A percentile compares a stretch with the other conserved stretches of the same genome.
These are phyloP conservation scores for Cryptus viduatorius DNA, from an alignment of 2,888 invertebrate species.

Conservation along the genomic window DNA sequence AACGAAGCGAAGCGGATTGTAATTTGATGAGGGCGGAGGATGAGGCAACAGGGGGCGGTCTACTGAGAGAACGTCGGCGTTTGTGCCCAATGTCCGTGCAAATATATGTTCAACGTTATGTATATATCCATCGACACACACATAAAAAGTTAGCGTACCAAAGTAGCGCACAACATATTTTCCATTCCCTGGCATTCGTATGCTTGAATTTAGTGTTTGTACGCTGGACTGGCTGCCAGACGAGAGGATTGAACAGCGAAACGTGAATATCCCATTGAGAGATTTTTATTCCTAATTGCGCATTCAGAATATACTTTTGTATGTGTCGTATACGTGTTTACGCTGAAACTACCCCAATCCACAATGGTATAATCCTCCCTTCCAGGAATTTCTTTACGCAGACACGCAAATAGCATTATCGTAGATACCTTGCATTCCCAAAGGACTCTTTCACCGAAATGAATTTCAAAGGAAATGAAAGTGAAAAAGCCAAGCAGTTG, in stretches of 20 bases:
- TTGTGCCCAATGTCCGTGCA: constrained; percentile 9
- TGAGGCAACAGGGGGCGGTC: constrained; percentile 14
- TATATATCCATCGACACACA: background rate
- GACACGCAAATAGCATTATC: background rate
- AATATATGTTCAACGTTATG: constrained; percentile 24
- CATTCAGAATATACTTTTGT: constrained; percentile 67
- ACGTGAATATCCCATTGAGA: constrained; percentile 65
- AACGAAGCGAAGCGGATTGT: constrained; percentile 59
- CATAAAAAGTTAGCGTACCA: background rate
- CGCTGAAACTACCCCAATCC: constrained; percentile 21
- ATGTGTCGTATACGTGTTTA: background rate
- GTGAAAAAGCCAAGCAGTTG: background rate
- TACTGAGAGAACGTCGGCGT: constrained; percentile 38
- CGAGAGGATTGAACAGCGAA: constrained; percentile 26
- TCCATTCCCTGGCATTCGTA: constrained; percentile 33
- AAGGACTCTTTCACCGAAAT: background rate
- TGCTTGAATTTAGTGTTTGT: constrained; percentile 20
- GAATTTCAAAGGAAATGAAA: background rate
- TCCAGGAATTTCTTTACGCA: background rate
- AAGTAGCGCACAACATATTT: constrained; percentile 36
- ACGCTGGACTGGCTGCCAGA: background rate
- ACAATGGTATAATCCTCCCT: constrained; percentile 8
- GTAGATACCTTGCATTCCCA: background rate
- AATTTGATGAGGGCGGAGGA: constrained; percentile 54
- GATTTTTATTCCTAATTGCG: constrained; percentile 69